Evolutionary conservation across 2,113 vertebrate genomes (phyloP).

Genomic region (Patagioenas fasciata): DNA sequence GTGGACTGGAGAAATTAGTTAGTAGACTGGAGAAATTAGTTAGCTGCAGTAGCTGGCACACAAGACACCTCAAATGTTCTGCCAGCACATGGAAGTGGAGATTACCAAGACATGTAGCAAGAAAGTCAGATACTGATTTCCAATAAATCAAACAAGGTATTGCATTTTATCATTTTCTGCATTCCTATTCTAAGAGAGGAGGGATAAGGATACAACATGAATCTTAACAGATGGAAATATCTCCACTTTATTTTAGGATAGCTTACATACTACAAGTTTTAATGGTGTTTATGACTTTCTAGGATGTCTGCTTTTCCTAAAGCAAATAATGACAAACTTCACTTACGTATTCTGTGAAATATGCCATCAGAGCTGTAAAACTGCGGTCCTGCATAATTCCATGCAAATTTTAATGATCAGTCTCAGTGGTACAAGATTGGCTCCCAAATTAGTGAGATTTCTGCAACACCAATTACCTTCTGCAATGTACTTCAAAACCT

Average conservation of each 20-base stretch:
- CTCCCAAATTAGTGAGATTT: background rate
- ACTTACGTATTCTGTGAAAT: background rate
- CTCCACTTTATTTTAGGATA: background rate
- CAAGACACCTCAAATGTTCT: background rate
- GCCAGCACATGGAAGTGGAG: background rate
- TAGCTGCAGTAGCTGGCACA: background rate
- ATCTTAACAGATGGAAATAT: background rate
- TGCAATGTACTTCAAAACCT: background rate
- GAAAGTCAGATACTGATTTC: background rate
- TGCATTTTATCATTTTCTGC: background rate
- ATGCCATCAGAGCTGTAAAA: background rate
- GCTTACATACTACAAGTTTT: background rate
- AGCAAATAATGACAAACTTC: background rate
- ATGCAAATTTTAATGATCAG: background rate
- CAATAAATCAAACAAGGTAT: background rate
- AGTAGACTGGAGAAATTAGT: too few species aligned
- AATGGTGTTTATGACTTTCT: background rate
- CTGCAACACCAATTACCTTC: background rate
- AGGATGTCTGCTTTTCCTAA: background rate
- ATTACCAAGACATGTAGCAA: background rate
- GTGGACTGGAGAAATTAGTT: background rate
- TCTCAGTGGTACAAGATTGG: background rate
- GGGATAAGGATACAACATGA: background rate
- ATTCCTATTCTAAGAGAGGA: background rate
- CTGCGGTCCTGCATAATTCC: background rate